Evolutionary conservation across 2,797 vertebrate genomes (phyloP), one percentile per base, ranked within the genome.

Genomic region (Helostoma temminkii): DNA sequence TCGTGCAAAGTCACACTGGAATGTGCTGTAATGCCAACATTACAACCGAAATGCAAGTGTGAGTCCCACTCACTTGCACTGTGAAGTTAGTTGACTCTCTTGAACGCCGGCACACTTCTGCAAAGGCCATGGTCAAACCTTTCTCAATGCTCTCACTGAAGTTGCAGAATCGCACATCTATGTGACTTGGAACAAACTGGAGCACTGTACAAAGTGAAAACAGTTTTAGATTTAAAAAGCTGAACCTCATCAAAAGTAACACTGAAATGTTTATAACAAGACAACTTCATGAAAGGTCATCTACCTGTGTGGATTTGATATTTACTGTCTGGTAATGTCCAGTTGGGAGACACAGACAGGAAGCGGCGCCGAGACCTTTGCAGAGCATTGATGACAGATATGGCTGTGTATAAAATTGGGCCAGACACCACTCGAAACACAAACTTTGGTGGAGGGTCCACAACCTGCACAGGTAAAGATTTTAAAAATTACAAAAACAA

Each of bases 251-350:
- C 9, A 21, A 22, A 45, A 21, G 2, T 19, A 10, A 21, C n/a
- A n/a, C 14, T 12, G 2, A 45, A 19, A 43, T 19, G 2, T 19
- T 9, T n/a, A n/a, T n/a, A 8, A 19, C 41, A 19, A 43, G 14
- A 11, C 18, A n/a, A 43, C 8, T 43, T 19, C 18, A 42, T 54
- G 15, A 65, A 63, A 55, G 54, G 26, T 34, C 3, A 22, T 92
- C 92, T 91, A 99, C 98, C 97, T 81, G 97, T 96, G 86, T 98
- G 97, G 66, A 98, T 94, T 43, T 96, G 96, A 89, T 96, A 97
- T 85, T 94, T 95, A 78, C 76, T 83, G 71, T 95, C 94, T 4
- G 96, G 95, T 48, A 88, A 91, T 11, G 90, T 72, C 86, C 94
- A 94, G 77, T 91, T 93, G 3, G 95, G 94, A 59, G 94, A 94